Evolutionary conservation across 2,113 vertebrate genomes (phyloP), one percentile per base, ranked within the genome.

Genomic region (Jaculus jaculus): DNA sequence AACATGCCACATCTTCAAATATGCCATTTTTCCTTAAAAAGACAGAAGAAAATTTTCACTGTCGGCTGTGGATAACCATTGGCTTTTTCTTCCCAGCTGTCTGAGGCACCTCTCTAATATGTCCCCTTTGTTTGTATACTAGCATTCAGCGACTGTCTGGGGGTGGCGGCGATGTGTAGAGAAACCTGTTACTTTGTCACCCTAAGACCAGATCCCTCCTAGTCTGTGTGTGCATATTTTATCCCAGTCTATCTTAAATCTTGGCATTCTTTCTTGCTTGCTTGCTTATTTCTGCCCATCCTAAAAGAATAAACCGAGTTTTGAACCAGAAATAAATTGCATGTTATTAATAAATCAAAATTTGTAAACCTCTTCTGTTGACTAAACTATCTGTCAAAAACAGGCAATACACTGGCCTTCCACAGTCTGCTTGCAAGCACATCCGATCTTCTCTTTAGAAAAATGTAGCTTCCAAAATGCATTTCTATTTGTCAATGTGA

Each of bases 181-280:
- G 89, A 96, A 97, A 95, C 95, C 97, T 96, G 96, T 97, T 97
- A 97, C 94, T 96, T 96, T 96, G 97, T 95, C 96, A 96, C 93
- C 94, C 97, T 89, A 89, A 2, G 91, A 96, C 93, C 97, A 97
- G 97, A 97, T 96, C 97, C 96, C 97, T 96, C 95, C 95, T 91
- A 96, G 96, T 97, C 93, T 97, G 92, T 96, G 94, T 95, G 86
- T 94, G 95, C 95, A 96, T 97, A 95, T 96, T 96, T 96, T 93
- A 97, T 95, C 89, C 83, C 80, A 93, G 87, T 93, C 95, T 74
- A 34, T 94, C 89, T 95, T 94, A 94, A 96, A 95, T 95, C 89
- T 95, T 97, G 97, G 96, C 97, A 91, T 91, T 58, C 80, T 93
- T 89, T 91, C 95, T 89, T 77, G 89, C 85, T 87, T 82, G 86